Percentiles rank a stretch among this genome's conserved stretches.
phyloP scores from a whole-genome alignment of 1,140 invertebrate species.

The Drosophila bocqueti region DNA sequence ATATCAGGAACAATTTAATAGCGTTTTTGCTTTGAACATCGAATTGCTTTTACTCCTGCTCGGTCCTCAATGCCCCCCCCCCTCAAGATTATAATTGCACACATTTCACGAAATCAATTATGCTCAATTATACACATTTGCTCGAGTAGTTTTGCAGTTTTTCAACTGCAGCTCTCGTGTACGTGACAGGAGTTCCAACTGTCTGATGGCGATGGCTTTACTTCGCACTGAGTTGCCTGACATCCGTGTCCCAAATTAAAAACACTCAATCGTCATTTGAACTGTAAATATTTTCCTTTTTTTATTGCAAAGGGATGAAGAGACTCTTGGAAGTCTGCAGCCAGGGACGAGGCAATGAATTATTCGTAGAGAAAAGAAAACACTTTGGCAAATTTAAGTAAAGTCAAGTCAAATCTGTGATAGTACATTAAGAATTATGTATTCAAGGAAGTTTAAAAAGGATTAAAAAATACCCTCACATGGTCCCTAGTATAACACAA shows the following conservation, averaged over 20 bases:
- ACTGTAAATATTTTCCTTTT: conserved; percentile 3
- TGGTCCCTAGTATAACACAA: background rate
- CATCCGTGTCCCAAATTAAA: conserved; percentile 32
- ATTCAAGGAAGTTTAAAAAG: no score
- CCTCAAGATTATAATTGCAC: conserved; percentile 51
- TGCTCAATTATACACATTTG: conserved; percentile 67
- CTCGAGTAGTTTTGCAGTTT: conserved; percentile 29
- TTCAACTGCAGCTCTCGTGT: conserved; percentile 28
- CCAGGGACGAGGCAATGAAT: background rate
- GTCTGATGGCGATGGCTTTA: conserved; percentile 1
- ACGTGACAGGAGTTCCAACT: conserved; percentile 49
- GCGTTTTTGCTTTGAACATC: conserved; percentile 10
- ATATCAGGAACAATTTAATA: conserved; percentile 9
- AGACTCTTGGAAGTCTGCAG: no score
- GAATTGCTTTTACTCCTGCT: conserved; percentile 55
- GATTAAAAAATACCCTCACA: background rate
- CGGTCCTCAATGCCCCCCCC: background rate
- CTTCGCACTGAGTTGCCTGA: background rate
- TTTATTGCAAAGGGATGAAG: background rate
- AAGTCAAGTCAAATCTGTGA: background rate
- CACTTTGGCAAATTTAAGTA: background rate
- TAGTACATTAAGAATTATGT: no score
- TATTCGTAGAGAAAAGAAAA: background rate
- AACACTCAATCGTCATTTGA: conserved; percentile 50
- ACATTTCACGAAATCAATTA: conserved; percentile 71